phyloP scores from a whole-genome alignment of 2,797 vertebrate species.

The Mormyrops attenuatus region DNA sequence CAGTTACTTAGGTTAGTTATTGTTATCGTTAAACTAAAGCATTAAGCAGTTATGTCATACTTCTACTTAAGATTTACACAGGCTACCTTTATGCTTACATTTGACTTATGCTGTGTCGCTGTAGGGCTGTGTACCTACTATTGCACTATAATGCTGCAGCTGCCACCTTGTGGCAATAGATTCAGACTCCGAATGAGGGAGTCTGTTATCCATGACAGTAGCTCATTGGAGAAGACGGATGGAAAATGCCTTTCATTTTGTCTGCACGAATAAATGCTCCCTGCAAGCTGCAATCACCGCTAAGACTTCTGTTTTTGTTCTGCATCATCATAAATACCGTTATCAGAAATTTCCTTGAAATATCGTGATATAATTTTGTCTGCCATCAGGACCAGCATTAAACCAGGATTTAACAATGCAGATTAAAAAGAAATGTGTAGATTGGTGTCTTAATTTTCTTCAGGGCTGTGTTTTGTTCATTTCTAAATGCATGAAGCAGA shows the following conservation, averaged over 20 bases:
- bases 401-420: background rate
- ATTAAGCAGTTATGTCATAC: too few species aligned
- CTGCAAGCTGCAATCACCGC: background rate
- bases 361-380: background rate
- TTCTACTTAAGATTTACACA: too few species aligned
- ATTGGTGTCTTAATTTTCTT: background rate
- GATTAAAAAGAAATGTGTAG: background rate
- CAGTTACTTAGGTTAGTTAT: too few species aligned
- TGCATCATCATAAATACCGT: background rate
- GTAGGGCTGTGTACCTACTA: background rate
- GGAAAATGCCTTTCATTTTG: background rate
- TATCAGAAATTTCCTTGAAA: background rate
- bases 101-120: background rate
- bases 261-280: background rate
- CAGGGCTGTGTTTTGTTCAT: background rate
- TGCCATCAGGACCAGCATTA: background rate
- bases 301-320: background rate
- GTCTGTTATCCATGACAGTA: background rate
- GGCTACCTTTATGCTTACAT: too few species aligned
- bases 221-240: background rate
- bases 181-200: background rate
- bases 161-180: background rate
- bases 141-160: background rate
- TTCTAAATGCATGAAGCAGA: background rate
- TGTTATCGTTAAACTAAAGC: too few species aligned